A percentile compares a stretch with the other conserved stretches of the same genome.
phyloP scores from a whole-genome alignment of 64 coral and sea anemone genomes.

The Trachythela sp. region DNA sequence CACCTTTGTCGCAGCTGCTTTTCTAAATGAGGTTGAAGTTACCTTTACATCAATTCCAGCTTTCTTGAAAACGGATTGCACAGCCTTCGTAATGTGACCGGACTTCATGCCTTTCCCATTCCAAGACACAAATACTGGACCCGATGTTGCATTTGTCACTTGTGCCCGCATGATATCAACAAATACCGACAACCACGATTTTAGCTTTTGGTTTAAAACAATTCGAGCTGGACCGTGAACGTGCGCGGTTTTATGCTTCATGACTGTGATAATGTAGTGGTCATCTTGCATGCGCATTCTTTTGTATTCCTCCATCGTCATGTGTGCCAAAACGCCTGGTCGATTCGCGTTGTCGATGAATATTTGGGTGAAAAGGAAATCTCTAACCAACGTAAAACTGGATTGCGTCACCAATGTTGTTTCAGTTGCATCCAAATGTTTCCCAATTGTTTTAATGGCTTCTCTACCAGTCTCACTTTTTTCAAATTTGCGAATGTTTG shows the following conservation, averaged over 20 bases:
- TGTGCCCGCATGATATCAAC: neutral
- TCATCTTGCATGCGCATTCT: constrained; percentile 30
- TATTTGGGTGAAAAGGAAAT: constrained; percentile 47
- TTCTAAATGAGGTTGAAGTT: neutral
- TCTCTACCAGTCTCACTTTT: constrained; percentile 42
- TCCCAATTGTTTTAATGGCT: constrained; percentile 43
- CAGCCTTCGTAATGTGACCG: neutral
- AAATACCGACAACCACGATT: neutral
- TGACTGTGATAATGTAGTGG: constrained; percentile 29
- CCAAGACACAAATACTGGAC: neutral
- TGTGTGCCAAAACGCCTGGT: constrained; percentile 45
- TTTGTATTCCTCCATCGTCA: constrained; percentile 31
- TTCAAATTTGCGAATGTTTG: constrained; percentile 49
- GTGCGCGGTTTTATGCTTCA: constrained; percentile 32
- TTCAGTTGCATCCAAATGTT: neutral
- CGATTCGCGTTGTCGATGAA: constrained; percentile 46
- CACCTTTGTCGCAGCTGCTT: neutral
- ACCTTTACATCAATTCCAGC: neutral
- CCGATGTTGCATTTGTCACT: neutral
- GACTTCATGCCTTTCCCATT: neutral
- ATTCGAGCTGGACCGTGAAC: constrained; percentile 24
- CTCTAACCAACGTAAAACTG: neutral
- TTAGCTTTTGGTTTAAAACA: constrained; percentile 11
- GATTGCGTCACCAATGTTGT: neutral
- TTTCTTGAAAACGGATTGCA: neutral